Percentiles rank a stretch among this genome's conserved stretches.
phyloP scores from a whole-genome alignment of 2,888 invertebrate genomes.

The Amorpha juglandis region DNA sequence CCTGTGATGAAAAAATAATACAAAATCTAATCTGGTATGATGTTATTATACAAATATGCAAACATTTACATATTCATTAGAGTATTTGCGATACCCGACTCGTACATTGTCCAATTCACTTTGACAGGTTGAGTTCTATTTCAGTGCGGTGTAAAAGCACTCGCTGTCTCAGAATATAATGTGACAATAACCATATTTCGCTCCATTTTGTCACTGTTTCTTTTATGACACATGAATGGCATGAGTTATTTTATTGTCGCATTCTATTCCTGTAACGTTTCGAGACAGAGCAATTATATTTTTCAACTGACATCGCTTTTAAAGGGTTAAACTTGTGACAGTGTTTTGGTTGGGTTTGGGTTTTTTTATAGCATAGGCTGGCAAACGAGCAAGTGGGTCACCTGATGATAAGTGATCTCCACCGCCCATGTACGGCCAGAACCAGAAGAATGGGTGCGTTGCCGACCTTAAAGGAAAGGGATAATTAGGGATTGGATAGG shows the following conservation, averaged over 20 bases:
- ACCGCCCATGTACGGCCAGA: too few relatives aligned
- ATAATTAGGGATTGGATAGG: too few relatives aligned
- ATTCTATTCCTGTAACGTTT: constrained; percentile 45
- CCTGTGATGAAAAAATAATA: too few relatives aligned
- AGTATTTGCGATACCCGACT: constrained; percentile 3
- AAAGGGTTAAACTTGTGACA: constrained; percentile 13
- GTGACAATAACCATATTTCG: constrained; percentile 72
- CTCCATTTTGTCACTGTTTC: constrained; percentile 50
- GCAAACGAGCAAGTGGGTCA: too few relatives aligned
- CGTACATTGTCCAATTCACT: constrained; percentile 25
- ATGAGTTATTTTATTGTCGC: constrained; percentile 55
- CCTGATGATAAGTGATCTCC: neutral
- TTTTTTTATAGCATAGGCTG: neutral
- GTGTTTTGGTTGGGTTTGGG: neutral
- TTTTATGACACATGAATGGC: constrained; percentile 52
- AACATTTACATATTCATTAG: neutral
- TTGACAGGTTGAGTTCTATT: constrained; percentile 40
- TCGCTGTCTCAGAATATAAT: constrained; percentile 64
- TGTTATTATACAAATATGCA: neutral
- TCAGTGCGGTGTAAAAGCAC: constrained; percentile 52
- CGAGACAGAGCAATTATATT: constrained; percentile 32
- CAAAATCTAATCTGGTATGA: too few relatives aligned
- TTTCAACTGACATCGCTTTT: neutral
- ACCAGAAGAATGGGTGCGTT: too few relatives aligned
- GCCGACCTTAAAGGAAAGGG: too few relatives aligned